These are phyloP conservation scores for Furcula furcula DNA, from an alignment of 2,888 invertebrate genomes.

Conservation along the genomic window DNA sequence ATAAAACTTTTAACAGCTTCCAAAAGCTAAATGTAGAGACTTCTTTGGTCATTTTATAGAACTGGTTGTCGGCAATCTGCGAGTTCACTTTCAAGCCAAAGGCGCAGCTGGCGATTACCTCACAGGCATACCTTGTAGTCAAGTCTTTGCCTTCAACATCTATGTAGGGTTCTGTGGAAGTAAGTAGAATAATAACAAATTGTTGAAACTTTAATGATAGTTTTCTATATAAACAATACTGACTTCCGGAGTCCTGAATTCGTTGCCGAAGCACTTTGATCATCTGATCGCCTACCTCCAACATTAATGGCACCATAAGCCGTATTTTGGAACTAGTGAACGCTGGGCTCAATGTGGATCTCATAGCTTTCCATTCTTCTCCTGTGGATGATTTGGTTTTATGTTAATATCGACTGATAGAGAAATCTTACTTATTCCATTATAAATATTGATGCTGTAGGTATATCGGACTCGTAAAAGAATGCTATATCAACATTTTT, in stretches of 20 bases:
- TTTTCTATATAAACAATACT: no score
- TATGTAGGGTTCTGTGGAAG: constrained; percentile 28
- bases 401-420: no score
- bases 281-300: constrained; percentile 52
- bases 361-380: constrained; percentile 61
- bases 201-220: no score
- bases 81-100: constrained; percentile 80
- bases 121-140: constrained; percentile 67
- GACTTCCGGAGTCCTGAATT: constrained; percentile 28
- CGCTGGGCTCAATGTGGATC: constrained; percentile 62
- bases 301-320: constrained; percentile 60
- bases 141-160: constrained; percentile 65
- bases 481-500: no score
- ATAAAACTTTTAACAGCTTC: constrained; percentile 28
- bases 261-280: constrained; percentile 35
- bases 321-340: constrained; percentile 77
- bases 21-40: constrained; percentile 51
- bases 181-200: no score
- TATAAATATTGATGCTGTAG: no score
- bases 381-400: constrained; percentile 27
- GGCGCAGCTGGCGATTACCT: constrained; percentile 76
- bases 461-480: no score
- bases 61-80: constrained; percentile 70
- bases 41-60: constrained; percentile 74
- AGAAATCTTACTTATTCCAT: no score